Evolutionary conservation across 2,888 invertebrate genomes (phyloP).

Genomic region (Euspilapteryx auroguttella): DNA sequence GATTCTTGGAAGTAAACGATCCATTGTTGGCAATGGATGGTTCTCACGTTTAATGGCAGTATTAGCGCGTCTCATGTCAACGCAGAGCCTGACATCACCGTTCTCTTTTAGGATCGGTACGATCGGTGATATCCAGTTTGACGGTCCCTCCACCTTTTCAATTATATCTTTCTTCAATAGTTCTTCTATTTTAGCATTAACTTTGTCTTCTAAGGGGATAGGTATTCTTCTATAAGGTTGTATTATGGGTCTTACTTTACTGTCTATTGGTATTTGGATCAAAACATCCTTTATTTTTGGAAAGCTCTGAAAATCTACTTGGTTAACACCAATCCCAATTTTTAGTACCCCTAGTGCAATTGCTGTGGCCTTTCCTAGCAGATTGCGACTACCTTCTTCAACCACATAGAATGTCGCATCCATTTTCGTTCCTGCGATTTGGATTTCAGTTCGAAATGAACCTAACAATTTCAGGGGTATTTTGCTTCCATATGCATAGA

Average conservation of each 20-base stretch:
- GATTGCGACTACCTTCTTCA: slow-evolving; percentile 1
- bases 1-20: slow-evolving; percentile 11
- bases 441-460: slow-evolving; percentile 1
- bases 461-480: not conserved
- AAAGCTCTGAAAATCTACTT: not conserved
- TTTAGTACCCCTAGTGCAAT: slow-evolving; percentile 1
- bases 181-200: slow-evolving; percentile 12
- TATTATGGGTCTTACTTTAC: not conserved
- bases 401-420: slow-evolving; percentile 1
- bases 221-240: slow-evolving; percentile 2
- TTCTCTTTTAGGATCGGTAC: slow-evolving; percentile 15
- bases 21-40: slow-evolving; percentile 13
- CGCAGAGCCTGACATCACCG: slow-evolving; percentile 16
- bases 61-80: slow-evolving; percentile 21
- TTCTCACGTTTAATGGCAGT: slow-evolving; percentile 13
- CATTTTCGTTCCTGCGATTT: not conserved
- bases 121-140: slow-evolving; percentile 19
- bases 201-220: slow-evolving; percentile 2
- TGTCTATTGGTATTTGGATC: slow-evolving; percentile 1
- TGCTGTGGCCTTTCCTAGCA: slow-evolving; percentile 2
- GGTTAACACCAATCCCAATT: slow-evolving; percentile 1
- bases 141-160: slow-evolving; percentile 15
- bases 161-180: slow-evolving; percentile 14
- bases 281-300: slow-evolving; percentile 2
- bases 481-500: slow-evolving; percentile 2